These are phyloP conservation scores for Theocolax elegans DNA, from an alignment of 1,140 invertebrate genomes.

Conservation along the genomic window DNA sequence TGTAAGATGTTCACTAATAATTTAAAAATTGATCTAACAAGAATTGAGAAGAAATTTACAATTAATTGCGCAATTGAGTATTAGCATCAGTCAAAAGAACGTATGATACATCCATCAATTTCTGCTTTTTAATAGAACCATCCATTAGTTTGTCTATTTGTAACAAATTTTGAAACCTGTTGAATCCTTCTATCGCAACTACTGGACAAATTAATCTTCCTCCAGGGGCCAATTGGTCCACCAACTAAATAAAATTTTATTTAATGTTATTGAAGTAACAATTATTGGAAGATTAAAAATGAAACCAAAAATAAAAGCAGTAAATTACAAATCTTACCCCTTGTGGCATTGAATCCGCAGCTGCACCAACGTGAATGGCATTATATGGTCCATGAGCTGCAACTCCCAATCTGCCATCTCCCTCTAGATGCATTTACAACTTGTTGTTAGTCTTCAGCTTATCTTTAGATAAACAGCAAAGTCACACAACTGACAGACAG, in stretches of 20 bases:
- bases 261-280: too few species aligned
- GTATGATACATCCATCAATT: constrained; percentile 63
- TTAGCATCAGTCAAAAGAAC: constrained; percentile 61
- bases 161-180: constrained; percentile 57
- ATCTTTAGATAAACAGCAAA: constrained; percentile 46
- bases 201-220: constrained; percentile 77
- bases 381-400: constrained; percentile 73
- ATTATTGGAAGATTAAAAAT: too few species aligned
- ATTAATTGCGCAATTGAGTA: constrained; percentile 53
- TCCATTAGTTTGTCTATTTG: constrained; percentile 61
- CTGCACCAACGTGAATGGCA: constrained; percentile 76
- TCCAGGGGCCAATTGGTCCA: constrained; percentile 74
- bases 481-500: constrained; percentile 19
- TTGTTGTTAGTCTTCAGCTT: constrained; percentile 56
- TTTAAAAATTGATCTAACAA: background rate
- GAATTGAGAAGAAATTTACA: too few species aligned
- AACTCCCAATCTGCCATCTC: constrained; percentile 76
- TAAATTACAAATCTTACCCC: constrained; percentile 47
- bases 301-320: too few species aligned
- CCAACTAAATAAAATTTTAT: constrained; percentile 53
- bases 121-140: constrained; percentile 53
- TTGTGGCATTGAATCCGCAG: constrained; percentile 70
- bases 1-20: background rate
- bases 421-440: constrained; percentile 72
- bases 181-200: constrained; percentile 62